These are phyloP conservation scores for Sinhomidia bicolor DNA, from an alignment of 2,888 invertebrate genomes.

Conservation along the genomic window DNA sequence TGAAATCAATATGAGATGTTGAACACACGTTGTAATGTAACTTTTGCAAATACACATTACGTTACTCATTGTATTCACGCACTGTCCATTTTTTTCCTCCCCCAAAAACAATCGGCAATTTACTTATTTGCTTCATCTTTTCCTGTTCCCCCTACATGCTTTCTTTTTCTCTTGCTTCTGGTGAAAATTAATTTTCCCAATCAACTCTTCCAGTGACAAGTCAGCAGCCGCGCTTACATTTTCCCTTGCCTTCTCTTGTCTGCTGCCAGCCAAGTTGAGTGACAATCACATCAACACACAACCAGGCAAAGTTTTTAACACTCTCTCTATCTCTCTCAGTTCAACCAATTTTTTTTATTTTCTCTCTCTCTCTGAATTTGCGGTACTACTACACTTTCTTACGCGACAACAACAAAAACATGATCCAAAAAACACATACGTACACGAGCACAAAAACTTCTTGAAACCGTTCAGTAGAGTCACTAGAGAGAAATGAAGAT, in stretches of 20 bases:
- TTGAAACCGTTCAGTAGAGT: constrained; percentile 70
- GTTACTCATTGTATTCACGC: background rate
- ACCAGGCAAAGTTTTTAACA: constrained; percentile 12
- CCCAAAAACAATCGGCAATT: constrained; percentile 26
- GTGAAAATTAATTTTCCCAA: constrained; percentile 68
- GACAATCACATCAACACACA: constrained; percentile 42
- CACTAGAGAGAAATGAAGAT: constrained; percentile 71
- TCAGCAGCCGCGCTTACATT: no score
- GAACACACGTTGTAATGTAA: constrained; percentile 18
- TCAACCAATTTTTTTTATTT: background rate
- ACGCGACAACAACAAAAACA: constrained; percentile 41
- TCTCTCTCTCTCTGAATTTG: background rate
- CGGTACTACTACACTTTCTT: background rate
- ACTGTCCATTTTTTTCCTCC: background rate
- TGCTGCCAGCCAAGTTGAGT: background rate
- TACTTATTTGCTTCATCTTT: background rate
- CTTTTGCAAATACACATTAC: no score
- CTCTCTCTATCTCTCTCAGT: constrained; percentile 4
- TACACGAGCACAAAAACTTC: constrained; percentile 60
- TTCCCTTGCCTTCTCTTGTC: no score
- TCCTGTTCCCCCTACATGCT: background rate
- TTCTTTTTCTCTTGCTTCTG: constrained; percentile 26
- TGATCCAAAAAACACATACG: background rate
- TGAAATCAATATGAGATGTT: background rate
- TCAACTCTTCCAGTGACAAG: constrained; percentile 8